Base-by-base conservation (phyloP, 1,140 invertebrate species). In the Drosophila nigrodunni region DNA sequence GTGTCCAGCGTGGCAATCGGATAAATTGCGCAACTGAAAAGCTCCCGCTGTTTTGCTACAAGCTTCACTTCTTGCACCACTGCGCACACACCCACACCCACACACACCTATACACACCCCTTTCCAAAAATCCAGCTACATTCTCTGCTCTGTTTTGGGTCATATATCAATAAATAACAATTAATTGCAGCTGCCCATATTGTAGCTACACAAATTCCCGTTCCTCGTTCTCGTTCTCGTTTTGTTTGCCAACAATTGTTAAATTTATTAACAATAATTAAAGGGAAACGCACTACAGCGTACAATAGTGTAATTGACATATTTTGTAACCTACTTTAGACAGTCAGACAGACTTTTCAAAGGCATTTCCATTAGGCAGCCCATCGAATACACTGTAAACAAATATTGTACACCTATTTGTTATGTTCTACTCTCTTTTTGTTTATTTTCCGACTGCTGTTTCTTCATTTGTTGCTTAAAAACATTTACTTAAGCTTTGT, bases 141-240 rank as follows among this genome's bases (percentile, higher is more conserved):
- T 34, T 50, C 49, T 50, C 30, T n/a, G 2, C 50, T 43, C 21
- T 54, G 60, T 57, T 52, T 68, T 3, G n/a, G 25, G 8, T 58
- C 54, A 82, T 82, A 66, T 81, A 86, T 87, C 82, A 87, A 78
- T 82, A 58, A 69, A 81, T 78, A 82, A 82, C 52, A 85, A 74
- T 76, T 70, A 60, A 50, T 34, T 64, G 50, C 21, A 18, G 35
- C 11, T 61, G 11, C 35, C 50, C 35, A 61, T 39, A 39, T 30
- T 21, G 18, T 21, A 21, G 18, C 18, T 21, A 21, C 18, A 21
- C 18, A 21, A 21, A 21, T 21, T 21, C 18, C 18, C 18, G 18
- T 21, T 30, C 25, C 25, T 15, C 25, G 25, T 30, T 30, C 25
- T 30, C 6, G 60, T 69, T 62, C 50, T 69, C 57, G 62, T 41